Base-by-base conservation (phyloP, 1,140 invertebrate species). In the Eueides isabella region DNA sequence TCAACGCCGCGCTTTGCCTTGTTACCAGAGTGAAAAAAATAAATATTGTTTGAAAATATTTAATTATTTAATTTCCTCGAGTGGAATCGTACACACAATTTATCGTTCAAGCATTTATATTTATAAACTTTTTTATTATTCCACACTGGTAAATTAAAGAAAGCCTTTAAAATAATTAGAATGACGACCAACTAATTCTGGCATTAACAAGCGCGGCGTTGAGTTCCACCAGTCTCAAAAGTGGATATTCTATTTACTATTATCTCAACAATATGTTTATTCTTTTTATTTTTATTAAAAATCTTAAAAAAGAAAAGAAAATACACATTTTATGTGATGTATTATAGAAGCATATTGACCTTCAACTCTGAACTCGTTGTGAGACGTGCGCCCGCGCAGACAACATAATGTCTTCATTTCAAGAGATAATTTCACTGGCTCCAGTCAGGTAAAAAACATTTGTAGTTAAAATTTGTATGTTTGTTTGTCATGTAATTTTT, bases 361-460 rank as follows among this genome's bases (percentile, higher is more conserved):
- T 71, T 71, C 63, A 71, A 75, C 74, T 71, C 29, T 66, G 74
- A 75, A 75, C 74, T 63, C 74, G 64, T 71, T 70, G 78, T 66
- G 72, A 70, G 44, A 78, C 80, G 48, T 71, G 79, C 81, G 81
- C 82, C 67, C 62, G 71, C 67, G 71, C 71, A 41, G 78, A 74
- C 77, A 75, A 75, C 71, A 81, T 87, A 87, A 87, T 85, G 85
- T 85, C 84, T 85, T 87, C 84, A 85, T 87, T 84, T 81, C n/a
- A n/a, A n/a, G 78, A 82, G 83, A 84, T 87, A 87, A 87, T 85
- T 80, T 75, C 66, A 66, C 48, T 55, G 48, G 48, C 48, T 55
- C 48, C 48, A 55, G 48, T 55, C 19, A 55, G 19, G 23, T 55
- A 55, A 11, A 26, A 12, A 14, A 26, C 2, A 0, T 55, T 55